phyloP scores from a whole-genome alignment of 2,797 vertebrate genomes.

The Gymnothorax javanicus region DNA sequence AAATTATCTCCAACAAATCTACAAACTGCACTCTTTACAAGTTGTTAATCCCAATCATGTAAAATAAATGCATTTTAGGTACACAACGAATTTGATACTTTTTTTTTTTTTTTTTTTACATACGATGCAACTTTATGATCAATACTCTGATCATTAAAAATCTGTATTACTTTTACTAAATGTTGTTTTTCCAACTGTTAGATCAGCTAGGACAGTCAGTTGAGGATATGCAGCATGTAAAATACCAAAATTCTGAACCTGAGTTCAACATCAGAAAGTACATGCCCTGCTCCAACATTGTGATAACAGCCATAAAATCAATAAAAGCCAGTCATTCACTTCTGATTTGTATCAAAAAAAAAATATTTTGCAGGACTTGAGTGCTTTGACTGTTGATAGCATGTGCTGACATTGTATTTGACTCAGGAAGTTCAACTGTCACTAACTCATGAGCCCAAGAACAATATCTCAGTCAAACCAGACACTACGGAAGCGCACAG shows the following conservation, averaged over 20 bases:
- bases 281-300: not conserved
- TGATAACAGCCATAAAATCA: not conserved
- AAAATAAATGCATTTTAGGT: not conserved
- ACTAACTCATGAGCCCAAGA: not conserved
- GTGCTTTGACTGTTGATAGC: not conserved
- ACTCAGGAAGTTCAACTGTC: not conserved
- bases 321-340: conserved; percentile 8
- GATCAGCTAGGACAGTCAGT: not conserved
- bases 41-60: not conserved
- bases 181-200: not conserved
- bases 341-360: conserved; percentile 14
- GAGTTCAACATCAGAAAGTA: conserved; percentile 11
- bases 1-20: not conserved
- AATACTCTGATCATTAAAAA: not conserved
- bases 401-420: not conserved
- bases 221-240: not conserved
- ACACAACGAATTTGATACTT: too few relatives aligned
- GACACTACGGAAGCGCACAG: too few relatives aligned
- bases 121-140: too few relatives aligned
- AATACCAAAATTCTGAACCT: not conserved
- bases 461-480: not conserved
- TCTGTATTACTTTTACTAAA: not conserved
- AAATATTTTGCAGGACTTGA: not conserved
- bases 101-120: too few relatives aligned
- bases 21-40: not conserved